Percentiles rank a stretch among this genome's conserved stretches.
Conservation (phyloP, 1,140 invertebrate species). For the Berghia stephanieae region DNA sequence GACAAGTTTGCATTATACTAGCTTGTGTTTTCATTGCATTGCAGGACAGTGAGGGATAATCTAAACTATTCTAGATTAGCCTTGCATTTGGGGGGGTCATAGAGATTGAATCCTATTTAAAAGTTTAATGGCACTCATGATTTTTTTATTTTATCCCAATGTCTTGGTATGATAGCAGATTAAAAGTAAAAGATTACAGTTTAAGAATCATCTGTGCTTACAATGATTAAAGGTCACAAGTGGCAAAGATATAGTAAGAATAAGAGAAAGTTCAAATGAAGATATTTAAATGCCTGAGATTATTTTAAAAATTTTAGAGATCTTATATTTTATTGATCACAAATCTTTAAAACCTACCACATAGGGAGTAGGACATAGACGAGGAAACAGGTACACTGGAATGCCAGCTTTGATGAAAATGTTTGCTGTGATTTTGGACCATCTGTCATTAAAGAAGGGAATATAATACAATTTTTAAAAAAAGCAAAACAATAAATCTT, state of each 20-base stretch:
- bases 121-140: too few relatives aligned
- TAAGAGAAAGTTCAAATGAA: background rate
- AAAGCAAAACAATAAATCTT: background rate
- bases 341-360: slow-evolving; percentile 69
- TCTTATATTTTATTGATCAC: background rate
- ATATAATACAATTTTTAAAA: slow-evolving; percentile 30
- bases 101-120: too few relatives aligned
- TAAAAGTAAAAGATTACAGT: too few relatives aligned
- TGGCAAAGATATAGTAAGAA: background rate
- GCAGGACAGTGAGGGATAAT: too few relatives aligned
- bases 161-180: too few relatives aligned
- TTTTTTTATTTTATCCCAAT: too few relatives aligned
- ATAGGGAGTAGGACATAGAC: slow-evolving; percentile 90
- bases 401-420: slow-evolving; percentile 83
- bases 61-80: too few relatives aligned
- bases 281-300: background rate
- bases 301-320: background rate
- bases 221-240: too few relatives aligned
- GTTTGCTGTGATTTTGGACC: slow-evolving; percentile 87
- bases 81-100: too few relatives aligned
- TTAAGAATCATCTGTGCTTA: too few relatives aligned
- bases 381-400: slow-evolving; percentile 84
- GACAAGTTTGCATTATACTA: too few relatives aligned
- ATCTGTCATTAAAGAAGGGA: slow-evolving; percentile 71
- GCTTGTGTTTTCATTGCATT: too few relatives aligned